Base-by-base conservation (phyloP, 1,140 invertebrate species). In the Dendrolimus punctatus region DNA sequence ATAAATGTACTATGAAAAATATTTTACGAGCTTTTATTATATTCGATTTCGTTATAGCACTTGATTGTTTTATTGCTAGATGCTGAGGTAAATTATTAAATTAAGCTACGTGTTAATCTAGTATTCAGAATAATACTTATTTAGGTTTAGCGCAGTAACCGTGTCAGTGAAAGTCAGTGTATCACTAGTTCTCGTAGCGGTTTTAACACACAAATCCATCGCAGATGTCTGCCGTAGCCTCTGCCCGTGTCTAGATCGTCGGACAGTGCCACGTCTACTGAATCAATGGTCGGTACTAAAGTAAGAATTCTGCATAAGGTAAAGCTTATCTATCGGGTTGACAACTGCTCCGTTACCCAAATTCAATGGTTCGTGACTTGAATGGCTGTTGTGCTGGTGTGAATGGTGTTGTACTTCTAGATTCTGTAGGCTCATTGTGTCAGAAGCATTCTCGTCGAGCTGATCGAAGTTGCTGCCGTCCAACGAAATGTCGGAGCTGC, bases 281-380 rank as follows among this genome's bases (percentile, higher is more conserved):
- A 78, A 82, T 86, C 80, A 87, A 73, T 92, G 91, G 71, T 92
- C 91, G 55, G 90, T 91, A 72, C 91, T 93, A 76, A 98, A 98
- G 80, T 98, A 98, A 40, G 95, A 97, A 85, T 94, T 96, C 84
- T 97, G 96, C 97, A 99, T 99, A 68, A 98, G 94, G 88, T 98
- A 99, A 46, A 99, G 91, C 88, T 98, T 98, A 84, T 99, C 97
- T 64, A 99, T 99, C 40, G 97, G 97, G 84, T 98, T 98, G 72
- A 94, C 91, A 8, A 91, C 88, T 41, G 90, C 90, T 40, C 89
- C 88, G 5, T 91, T 88, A 59, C 91, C 91, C 40, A 92, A 88
- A 62, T 89, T 76, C 75, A 90, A 71, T 40, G 90, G 80, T 65
- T 90, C 87, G 68, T 89, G 89, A 4, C 89, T 83, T 51, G 90